These are phyloP conservation scores for Bos javanicus DNA, from an alignment of 2,113 vertebrate genomes.

Conservation along the genomic window DNA sequence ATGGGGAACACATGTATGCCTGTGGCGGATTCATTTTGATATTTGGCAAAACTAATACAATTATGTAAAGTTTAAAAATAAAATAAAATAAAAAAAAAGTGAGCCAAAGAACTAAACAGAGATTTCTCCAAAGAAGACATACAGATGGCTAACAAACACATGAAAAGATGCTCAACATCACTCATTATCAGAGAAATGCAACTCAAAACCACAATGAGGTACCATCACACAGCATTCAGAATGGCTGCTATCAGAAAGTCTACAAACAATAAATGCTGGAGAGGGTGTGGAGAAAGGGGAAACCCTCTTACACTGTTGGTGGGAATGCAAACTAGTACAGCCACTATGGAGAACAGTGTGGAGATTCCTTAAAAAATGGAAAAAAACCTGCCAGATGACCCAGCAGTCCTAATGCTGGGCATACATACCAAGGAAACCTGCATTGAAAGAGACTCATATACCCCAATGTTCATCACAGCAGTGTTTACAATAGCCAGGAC, in stretches of 20 bases:
- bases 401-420: neutral
- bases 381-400: rapidly evolving
- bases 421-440: neutral
- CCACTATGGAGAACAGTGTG: neutral
- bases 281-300: neutral
- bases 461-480: neutral
- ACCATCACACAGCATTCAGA: neutral
- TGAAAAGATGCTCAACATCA: neutral
- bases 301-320: neutral
- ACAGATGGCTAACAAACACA: neutral
- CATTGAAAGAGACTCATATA: neutral
- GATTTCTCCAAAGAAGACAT: neutral
- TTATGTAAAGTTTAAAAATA: no score
- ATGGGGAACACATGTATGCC: no score
- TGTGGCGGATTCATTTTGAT: no score
- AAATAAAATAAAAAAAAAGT: neutral
- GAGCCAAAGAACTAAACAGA: neutral
- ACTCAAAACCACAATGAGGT: neutral
- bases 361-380: neutral
- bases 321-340: neutral
- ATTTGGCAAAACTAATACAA: no score
- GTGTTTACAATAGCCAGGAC: neutral
- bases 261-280: neutral
- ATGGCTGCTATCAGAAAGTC: neutral
- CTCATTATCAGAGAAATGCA: neutral